phyloP scores from a whole-genome alignment of 2,797 vertebrate species.

The Helostoma temminkii region DNA sequence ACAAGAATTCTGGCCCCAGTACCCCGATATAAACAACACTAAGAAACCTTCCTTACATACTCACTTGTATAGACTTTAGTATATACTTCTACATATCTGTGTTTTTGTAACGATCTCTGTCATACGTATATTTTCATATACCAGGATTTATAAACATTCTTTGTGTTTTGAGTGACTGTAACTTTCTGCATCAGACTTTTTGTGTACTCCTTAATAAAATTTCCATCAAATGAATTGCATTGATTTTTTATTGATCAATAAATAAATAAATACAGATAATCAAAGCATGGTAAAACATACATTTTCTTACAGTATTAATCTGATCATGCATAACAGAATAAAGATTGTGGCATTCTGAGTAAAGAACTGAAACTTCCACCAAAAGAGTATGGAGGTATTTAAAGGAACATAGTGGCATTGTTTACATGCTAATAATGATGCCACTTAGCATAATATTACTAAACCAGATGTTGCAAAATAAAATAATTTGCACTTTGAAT shows the following conservation, averaged over 20 bases:
- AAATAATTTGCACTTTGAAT: neutral
- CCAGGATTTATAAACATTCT: constrained; percentile 2
- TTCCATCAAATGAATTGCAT: neutral
- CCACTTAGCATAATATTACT: neutral
- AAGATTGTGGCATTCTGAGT: neutral
- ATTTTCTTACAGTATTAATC: neutral
- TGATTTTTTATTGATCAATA: constrained; percentile 43
- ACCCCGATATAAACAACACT: constrained; percentile 56
- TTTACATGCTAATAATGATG: constrained; percentile 9
- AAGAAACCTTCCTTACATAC: neutral
- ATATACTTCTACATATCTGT: neutral
- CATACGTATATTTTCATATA: constrained; percentile 26
- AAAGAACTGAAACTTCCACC: neutral
- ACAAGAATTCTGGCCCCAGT: neutral
- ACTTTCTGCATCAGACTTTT: constrained; percentile 8
- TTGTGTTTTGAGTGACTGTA: no score
- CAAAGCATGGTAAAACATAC: neutral
- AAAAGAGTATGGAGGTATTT: neutral
- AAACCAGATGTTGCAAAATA: neutral
- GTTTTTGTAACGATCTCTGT: neutral
- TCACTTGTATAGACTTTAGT: neutral
- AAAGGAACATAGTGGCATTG: neutral
- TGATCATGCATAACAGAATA: neutral
- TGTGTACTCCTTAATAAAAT: constrained; percentile 46
- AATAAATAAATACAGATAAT: constrained; percentile 18